Conservation (phyloP, 1,140 invertebrate genomes). For the Plodia interpunctella region DNA sequence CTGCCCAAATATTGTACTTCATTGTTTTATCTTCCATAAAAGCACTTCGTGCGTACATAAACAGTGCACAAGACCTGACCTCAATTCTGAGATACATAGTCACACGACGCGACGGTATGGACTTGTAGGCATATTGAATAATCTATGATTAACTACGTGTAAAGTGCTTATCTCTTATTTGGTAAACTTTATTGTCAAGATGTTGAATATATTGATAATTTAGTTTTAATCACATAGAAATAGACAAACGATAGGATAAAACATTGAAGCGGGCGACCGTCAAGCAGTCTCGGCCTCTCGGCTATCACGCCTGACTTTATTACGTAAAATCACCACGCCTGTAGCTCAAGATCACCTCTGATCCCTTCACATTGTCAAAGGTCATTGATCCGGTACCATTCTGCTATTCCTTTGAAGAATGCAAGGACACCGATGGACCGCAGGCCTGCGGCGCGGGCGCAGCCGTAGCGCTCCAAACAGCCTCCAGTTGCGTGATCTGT, state of each 20-base stretch:
- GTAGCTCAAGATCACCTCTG: constrained; percentile 32
- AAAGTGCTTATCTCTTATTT: constrained; percentile 13
- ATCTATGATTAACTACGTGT: constrained; percentile 23
- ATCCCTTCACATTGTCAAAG: constrained; percentile 56
- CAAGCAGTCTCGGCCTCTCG: constrained; percentile 37
- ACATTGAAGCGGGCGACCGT: constrained; percentile 21
- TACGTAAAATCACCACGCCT: constrained; percentile 48
- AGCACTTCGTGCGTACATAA: constrained; percentile 49
- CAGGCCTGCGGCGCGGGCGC: constrained; percentile 13
- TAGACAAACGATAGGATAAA: background rate
- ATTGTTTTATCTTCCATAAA: constrained; percentile 43
- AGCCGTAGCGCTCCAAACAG: background rate
- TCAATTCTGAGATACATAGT: constrained; percentile 61
- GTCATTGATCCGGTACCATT: constrained; percentile 60
- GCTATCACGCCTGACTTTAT: constrained; percentile 25
- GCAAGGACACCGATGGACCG: constrained; percentile 54
- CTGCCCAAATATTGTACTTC: constrained; percentile 51
- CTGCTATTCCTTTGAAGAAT: constrained; percentile 51
- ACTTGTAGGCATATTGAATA: constrained; percentile 41
- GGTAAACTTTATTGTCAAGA: background rate
- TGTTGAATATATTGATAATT: too few species aligned
- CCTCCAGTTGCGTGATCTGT: constrained; percentile 33
- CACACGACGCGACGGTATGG: constrained; percentile 43
- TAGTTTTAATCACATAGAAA: too few species aligned
- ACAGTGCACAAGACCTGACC: constrained; percentile 55